phyloP scores from a whole-genome alignment of 2,113 vertebrate species.

The Bubo scandiacus region DNA sequence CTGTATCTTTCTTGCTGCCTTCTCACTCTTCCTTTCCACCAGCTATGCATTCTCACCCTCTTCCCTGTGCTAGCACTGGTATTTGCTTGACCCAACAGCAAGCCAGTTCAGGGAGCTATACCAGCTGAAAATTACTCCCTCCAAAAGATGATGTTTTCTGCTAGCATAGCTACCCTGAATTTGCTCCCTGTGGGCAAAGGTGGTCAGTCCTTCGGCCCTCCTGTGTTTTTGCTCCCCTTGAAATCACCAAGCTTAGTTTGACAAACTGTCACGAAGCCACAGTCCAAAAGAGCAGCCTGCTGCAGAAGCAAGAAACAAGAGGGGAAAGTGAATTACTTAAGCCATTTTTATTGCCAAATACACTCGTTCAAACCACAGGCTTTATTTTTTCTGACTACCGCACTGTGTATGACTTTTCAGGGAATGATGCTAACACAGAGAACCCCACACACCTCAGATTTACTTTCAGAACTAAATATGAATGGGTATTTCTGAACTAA shows the following conservation, averaged over 20 bases:
- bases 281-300: background rate
- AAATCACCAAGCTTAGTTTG: background rate
- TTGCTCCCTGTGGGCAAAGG: background rate
- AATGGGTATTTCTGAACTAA: background rate
- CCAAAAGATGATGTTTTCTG: background rate
- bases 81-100: background rate
- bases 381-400: background rate
- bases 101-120: background rate
- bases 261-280: background rate
- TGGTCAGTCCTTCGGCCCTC: background rate
- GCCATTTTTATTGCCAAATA: background rate
- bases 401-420: background rate
- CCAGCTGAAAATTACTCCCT: background rate
- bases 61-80: background rate
- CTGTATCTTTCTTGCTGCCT: background rate
- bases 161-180: background rate
- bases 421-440: background rate
- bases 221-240: background rate
- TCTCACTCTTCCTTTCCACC: background rate
- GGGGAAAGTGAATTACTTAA: slow-evolving; percentile 6
- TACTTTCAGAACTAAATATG: background rate
- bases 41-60: background rate
- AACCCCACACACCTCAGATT: background rate
- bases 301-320: background rate
- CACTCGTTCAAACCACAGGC: slow-evolving; percentile 7